These are phyloP conservation scores for Barnardius zonarius DNA, from an alignment of 2,113 vertebrate species.

Conservation along the genomic window DNA sequence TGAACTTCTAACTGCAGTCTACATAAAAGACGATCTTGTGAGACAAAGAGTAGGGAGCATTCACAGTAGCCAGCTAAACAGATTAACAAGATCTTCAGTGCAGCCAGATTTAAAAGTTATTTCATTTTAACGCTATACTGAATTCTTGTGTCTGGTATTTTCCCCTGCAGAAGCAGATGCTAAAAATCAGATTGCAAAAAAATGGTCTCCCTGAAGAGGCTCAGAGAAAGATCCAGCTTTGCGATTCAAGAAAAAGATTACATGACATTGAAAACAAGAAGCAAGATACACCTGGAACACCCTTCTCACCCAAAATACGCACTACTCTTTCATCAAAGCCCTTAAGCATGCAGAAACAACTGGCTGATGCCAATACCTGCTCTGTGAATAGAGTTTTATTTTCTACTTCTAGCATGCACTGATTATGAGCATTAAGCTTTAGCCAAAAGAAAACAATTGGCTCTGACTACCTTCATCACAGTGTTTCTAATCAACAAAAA, in stretches of 20 bases:
- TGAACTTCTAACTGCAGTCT: slow-evolving; percentile 33
- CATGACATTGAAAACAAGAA: background rate
- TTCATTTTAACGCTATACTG: background rate
- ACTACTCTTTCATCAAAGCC: background rate
- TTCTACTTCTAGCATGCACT: background rate
- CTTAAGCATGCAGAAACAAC: background rate
- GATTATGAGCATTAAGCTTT: background rate
- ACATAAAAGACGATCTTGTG: slow-evolving; percentile 31
- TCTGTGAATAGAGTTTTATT: background rate
- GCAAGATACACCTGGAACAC: background rate
- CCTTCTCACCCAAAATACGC: background rate
- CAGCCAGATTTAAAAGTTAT: background rate
- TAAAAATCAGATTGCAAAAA: background rate
- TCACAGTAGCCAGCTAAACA: slow-evolving; percentile 27
- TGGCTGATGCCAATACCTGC: background rate
- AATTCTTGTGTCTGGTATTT: background rate
- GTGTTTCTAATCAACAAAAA: background rate
- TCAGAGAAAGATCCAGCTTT: background rate
- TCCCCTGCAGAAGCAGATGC: background rate
- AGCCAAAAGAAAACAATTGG: background rate
- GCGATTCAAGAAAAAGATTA: background rate
- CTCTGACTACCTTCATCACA: background rate
- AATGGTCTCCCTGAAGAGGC: background rate
- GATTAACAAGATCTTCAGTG: background rate
- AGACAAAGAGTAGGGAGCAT: background rate